Conservation (phyloP, 2,888 invertebrate genomes). For the Pseudococcus jackbeardsleyi region DNA sequence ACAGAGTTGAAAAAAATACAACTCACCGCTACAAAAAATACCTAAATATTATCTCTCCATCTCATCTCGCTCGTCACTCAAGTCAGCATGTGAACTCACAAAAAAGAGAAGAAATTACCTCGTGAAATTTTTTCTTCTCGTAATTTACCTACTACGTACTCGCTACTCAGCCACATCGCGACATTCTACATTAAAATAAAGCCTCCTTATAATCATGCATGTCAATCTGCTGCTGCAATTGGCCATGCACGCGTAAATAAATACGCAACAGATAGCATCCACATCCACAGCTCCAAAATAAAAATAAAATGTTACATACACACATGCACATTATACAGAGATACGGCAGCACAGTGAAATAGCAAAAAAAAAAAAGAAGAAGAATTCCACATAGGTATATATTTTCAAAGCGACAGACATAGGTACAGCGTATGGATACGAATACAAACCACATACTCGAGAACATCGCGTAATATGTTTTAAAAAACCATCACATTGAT, state of each 20-base stretch:
- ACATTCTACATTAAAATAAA: background rate
- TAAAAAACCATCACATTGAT: background rate
- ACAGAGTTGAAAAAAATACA: background rate
- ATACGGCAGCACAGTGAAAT: background rate
- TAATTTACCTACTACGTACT: background rate
- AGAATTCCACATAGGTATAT: background rate
- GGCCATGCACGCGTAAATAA: background rate
- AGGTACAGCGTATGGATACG: background rate
- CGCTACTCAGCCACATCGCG: background rate
- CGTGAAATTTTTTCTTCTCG: background rate
- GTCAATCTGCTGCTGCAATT: background rate
- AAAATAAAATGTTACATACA: background rate
- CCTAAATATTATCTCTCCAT: background rate
- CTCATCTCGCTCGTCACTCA: background rate
- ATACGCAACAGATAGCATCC: background rate
- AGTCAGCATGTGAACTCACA: background rate
- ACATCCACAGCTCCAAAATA: background rate
- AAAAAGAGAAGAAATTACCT: background rate
- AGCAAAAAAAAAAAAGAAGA: background rate
- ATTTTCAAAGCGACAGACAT: background rate
- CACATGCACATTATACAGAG: background rate
- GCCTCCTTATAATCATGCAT: slow-evolving; percentile 1
- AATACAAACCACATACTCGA: background rate
- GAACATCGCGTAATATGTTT: background rate
- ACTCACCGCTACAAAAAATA: background rate